phyloP scores from a whole-genome alignment of 2,797 vertebrate genomes.

The Kryptolebias ocellatus region DNA sequence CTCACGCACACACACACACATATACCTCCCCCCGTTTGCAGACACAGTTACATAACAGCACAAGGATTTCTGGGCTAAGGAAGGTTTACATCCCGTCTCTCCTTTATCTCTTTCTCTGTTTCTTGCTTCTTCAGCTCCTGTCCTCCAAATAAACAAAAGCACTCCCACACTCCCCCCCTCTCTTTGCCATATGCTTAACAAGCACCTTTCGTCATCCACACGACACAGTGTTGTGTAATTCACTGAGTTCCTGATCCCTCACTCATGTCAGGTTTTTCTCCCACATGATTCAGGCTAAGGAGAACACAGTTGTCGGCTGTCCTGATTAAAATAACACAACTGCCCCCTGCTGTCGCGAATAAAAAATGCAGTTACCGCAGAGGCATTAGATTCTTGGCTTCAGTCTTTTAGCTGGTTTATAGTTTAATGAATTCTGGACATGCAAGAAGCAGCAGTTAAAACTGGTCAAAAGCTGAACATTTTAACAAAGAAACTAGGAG shows the following conservation, averaged over 20 bases:
- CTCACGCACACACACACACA: conserved; percentile 13
- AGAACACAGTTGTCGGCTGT: conserved; percentile 3
- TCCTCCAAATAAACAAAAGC: conserved; percentile 18
- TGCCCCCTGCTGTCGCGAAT: conserved; percentile 67
- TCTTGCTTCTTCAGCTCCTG: conserved; percentile 16
- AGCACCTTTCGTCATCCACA: conserved; percentile 47
- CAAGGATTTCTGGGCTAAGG: conserved; percentile 62
- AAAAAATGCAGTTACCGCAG: conserved; percentile 43
- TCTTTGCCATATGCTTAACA: conserved; percentile 41
- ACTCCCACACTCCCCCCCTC: conserved; percentile 19
- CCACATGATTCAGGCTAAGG: conserved; percentile 43
- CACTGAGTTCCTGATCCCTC: conserved; percentile 42
- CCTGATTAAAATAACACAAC: conserved; percentile 28
- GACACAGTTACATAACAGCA: conserved; percentile 74
- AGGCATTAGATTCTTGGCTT: conserved; percentile 36
- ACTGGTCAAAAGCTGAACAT: not conserved
- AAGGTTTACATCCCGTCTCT: conserved; percentile 51
- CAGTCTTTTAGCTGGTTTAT: not conserved
- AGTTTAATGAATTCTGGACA: conserved; percentile 3
- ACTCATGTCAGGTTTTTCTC: conserved; percentile 52
- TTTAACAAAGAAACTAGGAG: not conserved
- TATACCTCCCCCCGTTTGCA: conserved; percentile 46
- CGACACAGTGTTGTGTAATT: conserved; percentile 63
- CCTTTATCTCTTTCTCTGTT: conserved; percentile 11
- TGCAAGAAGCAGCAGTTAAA: not conserved